Base-by-base conservation (phyloP, 2,888 invertebrate genomes). In the Spilarctia lutea region DNA sequence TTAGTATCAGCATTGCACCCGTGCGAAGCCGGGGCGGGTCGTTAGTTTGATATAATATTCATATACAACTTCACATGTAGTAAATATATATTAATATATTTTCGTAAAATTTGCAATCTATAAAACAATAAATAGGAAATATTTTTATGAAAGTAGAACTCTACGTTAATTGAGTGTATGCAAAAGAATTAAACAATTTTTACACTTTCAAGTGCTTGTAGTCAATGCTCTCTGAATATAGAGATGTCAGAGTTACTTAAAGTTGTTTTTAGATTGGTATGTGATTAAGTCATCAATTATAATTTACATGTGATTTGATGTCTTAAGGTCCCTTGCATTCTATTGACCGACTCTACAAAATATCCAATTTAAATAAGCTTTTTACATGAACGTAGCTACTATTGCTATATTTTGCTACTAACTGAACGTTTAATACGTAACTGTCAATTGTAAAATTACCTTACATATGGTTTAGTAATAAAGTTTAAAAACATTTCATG, bases 241-340 rank as follows among this genome's bases (percentile, higher is more conserved):
- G 70, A 65, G 42, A 67, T 16, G 33, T 45, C 72, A 71, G 66
- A 76, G 45, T 81, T 75, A 74, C 79, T 69, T 81, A 73, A 80
- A 45, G 60, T 65, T 74, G 42, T 72, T 72, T 45, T 69, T 33
- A 70, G 60, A 67, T 63, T 63, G 60, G 60, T 75, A 39, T 71
- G 74, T 75, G 83, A 83, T 89, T 90, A 90, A 88, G 88, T 90
- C 90, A 89, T 89, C 83, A 77, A 71, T 79, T 69, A 39, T 73
- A 74, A 76, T 79, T 72, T 78, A 73, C 68, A 76, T 74, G 68
- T 63, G 45, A 56, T 74, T 74, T 72, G 74, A 63, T 72, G 65
- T 71, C 45, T 66, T 75, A 75, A 72, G 72, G 72, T 65, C 75
- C 42, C 52, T 56, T 72, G 72, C 65, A 65, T n/a, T 65, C 18